Evolutionary conservation across 2,113 vertebrate species (phyloP).

Genomic region (Holacanthus passer): DNA sequence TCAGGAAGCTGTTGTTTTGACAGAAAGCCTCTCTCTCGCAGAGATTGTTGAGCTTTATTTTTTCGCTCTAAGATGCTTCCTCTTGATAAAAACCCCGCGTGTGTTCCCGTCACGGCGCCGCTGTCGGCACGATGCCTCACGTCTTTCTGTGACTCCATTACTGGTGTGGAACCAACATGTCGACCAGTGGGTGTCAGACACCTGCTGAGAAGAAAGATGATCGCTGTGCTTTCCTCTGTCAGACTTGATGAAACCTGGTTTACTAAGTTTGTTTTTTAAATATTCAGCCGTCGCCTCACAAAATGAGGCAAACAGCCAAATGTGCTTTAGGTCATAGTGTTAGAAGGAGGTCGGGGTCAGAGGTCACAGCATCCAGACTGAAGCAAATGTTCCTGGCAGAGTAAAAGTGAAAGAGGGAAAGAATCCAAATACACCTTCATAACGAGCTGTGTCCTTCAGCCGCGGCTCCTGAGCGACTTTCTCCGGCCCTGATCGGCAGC

Average conservation of each 20-base stretch:
- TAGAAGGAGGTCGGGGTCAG: neutral
- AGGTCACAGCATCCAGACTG: neutral
- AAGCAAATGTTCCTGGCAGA: neutral
- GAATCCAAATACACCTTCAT: neutral
- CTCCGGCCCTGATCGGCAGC: neutral
- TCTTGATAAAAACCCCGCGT: conserved; percentile 21
- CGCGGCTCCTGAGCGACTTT: too few relatives aligned
- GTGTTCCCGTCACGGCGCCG: neutral
- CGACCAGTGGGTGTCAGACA: conserved; percentile 15
- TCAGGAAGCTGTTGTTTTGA: conserved; percentile 48
- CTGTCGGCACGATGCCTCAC: conserved; percentile 30
- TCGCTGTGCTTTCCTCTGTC: neutral
- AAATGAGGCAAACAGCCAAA: too few relatives aligned
- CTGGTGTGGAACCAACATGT: neutral
- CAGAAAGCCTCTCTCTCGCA: conserved; percentile 35
- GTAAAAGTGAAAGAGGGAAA: neutral
- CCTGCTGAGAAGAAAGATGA: too few relatives aligned
- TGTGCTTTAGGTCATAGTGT: neutral
- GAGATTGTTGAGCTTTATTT: conserved; percentile 15
- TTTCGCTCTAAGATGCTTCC: conserved; percentile 22
- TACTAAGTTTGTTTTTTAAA: too few relatives aligned
- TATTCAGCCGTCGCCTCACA: too few relatives aligned
- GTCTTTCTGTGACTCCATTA: conserved; percentile 1
- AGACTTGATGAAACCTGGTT: neutral
- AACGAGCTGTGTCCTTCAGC: neutral